Base-by-base conservation (phyloP, 1,140 invertebrate genomes). In the Drosophila jambulina region DNA sequence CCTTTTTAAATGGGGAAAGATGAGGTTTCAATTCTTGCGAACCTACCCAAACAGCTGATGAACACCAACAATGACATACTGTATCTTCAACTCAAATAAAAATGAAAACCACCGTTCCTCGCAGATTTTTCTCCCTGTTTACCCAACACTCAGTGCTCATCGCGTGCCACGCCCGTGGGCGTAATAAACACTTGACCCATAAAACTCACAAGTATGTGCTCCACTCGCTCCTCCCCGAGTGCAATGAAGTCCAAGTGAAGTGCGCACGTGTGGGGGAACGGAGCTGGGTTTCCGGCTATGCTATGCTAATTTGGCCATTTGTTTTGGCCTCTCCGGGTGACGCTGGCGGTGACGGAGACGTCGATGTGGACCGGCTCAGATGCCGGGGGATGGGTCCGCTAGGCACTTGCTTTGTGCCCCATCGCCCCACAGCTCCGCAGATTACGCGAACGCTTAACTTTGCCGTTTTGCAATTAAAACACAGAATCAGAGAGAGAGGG, bases 101-200 rank as follows among this genome's bases (percentile, higher is more conserved):
- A 4, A 2, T 21, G 3, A 32, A 51, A 19, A 4, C 7, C 21
- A 25, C 4, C 8, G 1, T 17, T 10, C 2, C n/a, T 25, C 21
- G n/a, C 15, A n/a, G 15, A 54, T n/a, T 56, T 57, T 57, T 57
- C 34, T 42, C 34, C 17, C 23, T 42, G 34, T 25, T 57, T 29
- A 12, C 17, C 23, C 17, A 27, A 34, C 29, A 42, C 62, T 34
- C 51, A 57, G 38, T 21, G 40, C 49, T 49, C 56, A 46, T 56
- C 48, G 60, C 29, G 43, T 46, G 78, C 83, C 84, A 87, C 85
- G 85, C 84, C 84, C 77, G 54, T 72, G 77, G 84, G 85, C 84
- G 80, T 87, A 87, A 87, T 87, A 88, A 90, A 84, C 84, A 88
- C 84, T 87, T 87, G 84, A 87, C 84, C 84, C 85, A 90, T 87